These are phyloP conservation scores for Sandelia bainsii DNA, from an alignment of 2,797 vertebrate genomes.

Conservation along the genomic window DNA sequence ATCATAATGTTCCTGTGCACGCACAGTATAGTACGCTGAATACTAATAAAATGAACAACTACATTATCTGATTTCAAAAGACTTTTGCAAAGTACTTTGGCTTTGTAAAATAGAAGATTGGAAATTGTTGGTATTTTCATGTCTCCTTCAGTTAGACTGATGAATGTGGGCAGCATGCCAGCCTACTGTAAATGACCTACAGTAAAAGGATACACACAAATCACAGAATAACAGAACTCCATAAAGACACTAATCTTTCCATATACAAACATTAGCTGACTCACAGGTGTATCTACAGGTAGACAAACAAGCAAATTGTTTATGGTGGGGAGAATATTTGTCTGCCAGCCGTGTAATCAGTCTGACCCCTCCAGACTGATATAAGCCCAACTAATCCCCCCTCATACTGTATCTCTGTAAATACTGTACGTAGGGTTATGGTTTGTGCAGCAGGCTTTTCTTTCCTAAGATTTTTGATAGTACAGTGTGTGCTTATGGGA, in stretches of 20 bases:
- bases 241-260: background rate
- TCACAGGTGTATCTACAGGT: slow-evolving; percentile 17
- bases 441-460: slow-evolving; percentile 1
- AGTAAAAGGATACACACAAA: background rate
- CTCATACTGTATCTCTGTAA: slow-evolving; percentile 47
- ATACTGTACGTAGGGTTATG: slow-evolving; percentile 29
- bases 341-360: slow-evolving; percentile 64
- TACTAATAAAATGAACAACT: too few species aligned
- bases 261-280: slow-evolving; percentile 9
- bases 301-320: slow-evolving; percentile 30
- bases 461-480: background rate
- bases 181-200: slow-evolving; percentile 7
- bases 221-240: background rate
- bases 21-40: too few species aligned
- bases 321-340: slow-evolving; percentile 42
- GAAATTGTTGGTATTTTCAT: slow-evolving; percentile 25
- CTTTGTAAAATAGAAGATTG: slow-evolving; percentile 20
- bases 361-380: slow-evolving; percentile 73
- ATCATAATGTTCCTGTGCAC: background rate
- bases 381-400: slow-evolving; percentile 73
- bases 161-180: slow-evolving; percentile 9
- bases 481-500: background rate
- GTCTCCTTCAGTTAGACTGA: slow-evolving; percentile 33
- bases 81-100: background rate
- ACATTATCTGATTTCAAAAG: background rate